phyloP scores from a whole-genome alignment of 2,113 vertebrate genomes.

The Gymnarchus niloticus region DNA sequence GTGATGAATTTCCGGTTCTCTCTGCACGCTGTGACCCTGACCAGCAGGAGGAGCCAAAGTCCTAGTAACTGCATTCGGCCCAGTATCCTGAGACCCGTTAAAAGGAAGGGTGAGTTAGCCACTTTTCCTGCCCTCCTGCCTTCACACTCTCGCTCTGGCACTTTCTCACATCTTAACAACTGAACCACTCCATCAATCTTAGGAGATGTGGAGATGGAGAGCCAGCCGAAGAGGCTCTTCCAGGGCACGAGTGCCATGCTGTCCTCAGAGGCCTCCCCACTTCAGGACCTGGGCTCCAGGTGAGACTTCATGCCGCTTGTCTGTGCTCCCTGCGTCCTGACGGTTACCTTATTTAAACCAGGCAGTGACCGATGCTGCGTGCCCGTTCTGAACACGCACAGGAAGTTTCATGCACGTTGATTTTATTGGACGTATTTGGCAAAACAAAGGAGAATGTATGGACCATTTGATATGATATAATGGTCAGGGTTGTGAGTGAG shows the following conservation, averaged over 20 bases:
- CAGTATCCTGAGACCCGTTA: slow-evolving; percentile 87
- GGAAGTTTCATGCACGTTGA: no score
- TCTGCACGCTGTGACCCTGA: slow-evolving; percentile 26
- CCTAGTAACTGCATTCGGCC: slow-evolving; percentile 92
- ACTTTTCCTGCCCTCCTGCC: no score
- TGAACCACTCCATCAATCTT: no score
- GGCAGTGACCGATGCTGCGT: no score
- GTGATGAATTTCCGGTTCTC: background rate
- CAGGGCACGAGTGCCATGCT: slow-evolving; percentile 85
- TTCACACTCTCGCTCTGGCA: background rate
- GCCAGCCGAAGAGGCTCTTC: slow-evolving; percentile 89
- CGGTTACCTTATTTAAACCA: background rate
- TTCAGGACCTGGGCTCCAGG: slow-evolving; percentile 76
- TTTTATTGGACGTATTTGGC: no score
- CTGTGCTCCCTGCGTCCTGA: background rate
- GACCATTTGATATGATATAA: no score
- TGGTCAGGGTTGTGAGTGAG: no score
- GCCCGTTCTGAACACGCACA: no score
- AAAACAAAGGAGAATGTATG: no score
- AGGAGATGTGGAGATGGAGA: slow-evolving; percentile 86
- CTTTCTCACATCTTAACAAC: no score
- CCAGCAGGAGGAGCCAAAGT: slow-evolving; percentile 86
- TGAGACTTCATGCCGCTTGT: slow-evolving; percentile 44
- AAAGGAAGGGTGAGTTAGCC: slow-evolving; percentile 78
- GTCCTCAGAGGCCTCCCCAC: slow-evolving; percentile 68